Percentiles rank a stretch among this genome's conserved stretches.
These are phyloP conservation scores for Calliopum simillimum DNA, from an alignment of 2,888 invertebrate genomes.

Conservation along the genomic window DNA sequence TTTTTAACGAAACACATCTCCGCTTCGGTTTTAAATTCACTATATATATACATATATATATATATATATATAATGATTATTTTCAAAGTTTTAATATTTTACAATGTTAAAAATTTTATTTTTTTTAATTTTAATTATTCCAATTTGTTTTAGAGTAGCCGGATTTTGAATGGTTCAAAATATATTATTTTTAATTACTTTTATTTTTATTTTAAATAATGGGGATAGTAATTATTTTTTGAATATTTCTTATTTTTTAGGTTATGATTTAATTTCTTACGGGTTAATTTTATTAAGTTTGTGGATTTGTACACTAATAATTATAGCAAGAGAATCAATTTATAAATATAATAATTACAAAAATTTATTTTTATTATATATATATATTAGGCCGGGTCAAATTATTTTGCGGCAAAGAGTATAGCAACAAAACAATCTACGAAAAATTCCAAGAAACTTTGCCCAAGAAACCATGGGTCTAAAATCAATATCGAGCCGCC, in stretches of 20 bases:
- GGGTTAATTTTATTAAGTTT: conserved; percentile 71
- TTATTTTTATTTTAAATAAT: conserved; percentile 69
- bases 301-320: conserved; percentile 73
- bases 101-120: conserved; percentile 72
- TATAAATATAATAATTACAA: conserved; percentile 68
- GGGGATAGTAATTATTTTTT: conserved; percentile 62
- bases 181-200: conserved; percentile 69
- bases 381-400: too few relatives aligned
- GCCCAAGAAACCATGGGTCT: too few relatives aligned
- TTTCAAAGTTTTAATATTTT: conserved; percentile 72
- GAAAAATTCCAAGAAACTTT: too few relatives aligned
- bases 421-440: too few relatives aligned
- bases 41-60: too few relatives aligned
- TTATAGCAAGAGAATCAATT: conserved; percentile 71
- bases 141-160: conserved; percentile 69
- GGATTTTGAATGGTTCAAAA: conserved; percentile 71
- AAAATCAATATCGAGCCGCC: too few relatives aligned
- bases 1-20: too few relatives aligned
- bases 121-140: conserved; percentile 67
- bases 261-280: conserved; percentile 70
- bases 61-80: too few relatives aligned
- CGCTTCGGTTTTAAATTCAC: too few relatives aligned
- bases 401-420: too few relatives aligned
- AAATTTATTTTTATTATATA: conserved; percentile 70
- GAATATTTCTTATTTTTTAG: conserved; percentile 59